These are phyloP conservation scores for Astropecten irregularis DNA, from an alignment of 53 echinoderm and acorn worm species.

Conservation along the genomic window DNA sequence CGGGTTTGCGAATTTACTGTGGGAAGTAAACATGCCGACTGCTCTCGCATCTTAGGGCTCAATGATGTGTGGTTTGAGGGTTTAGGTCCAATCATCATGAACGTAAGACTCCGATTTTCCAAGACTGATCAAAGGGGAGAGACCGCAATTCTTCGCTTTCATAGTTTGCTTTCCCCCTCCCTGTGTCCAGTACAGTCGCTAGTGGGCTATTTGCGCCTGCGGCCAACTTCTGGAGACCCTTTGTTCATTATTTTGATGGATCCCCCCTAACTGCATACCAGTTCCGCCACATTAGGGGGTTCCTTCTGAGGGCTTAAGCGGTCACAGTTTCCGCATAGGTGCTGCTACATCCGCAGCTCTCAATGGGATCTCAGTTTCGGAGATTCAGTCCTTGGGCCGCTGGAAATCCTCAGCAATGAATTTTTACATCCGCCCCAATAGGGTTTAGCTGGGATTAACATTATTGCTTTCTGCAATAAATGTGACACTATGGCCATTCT, in stretches of 20 bases:
- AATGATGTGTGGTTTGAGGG: not conserved
- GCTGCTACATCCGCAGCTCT: constrained; percentile 14
- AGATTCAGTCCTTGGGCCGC: not conserved
- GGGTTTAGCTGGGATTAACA: no score
- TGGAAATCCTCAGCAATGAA: not conserved
- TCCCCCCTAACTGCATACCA: not conserved
- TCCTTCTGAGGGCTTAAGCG: no score
- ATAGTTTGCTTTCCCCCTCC: not conserved
- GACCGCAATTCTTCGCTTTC: not conserved
- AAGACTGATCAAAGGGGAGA: constrained; percentile 17
- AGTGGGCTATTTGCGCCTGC: not conserved
- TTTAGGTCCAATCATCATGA: not conserved
- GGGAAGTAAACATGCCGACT: not conserved
- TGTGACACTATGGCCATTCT: no score
- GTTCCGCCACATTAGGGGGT: no score
- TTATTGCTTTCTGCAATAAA: no score
- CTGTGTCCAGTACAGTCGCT: not conserved
- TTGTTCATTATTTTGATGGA: not conserved
- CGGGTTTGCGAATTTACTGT: not conserved
- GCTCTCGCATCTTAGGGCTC: not conserved
- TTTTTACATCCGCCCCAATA: not conserved
- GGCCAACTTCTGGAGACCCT: not conserved
- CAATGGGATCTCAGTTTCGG: not conserved
- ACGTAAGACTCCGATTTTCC: not conserved
- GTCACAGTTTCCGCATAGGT: not conserved